Conservation (phyloP, 53 echinoderm and acorn worm genomes). For the Glandiceps talaboti region DNA sequence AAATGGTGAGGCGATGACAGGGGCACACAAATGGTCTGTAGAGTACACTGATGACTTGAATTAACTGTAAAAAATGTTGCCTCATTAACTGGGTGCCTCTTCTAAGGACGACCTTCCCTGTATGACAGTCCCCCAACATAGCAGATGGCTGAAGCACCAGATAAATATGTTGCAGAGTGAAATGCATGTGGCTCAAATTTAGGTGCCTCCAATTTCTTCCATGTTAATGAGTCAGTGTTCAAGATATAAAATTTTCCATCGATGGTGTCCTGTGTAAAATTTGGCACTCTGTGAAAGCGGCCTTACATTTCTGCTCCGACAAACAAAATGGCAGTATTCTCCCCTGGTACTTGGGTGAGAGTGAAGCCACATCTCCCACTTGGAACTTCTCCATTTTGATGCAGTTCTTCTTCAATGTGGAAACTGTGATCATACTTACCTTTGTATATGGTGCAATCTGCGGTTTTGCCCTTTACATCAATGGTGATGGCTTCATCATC, state of each 20-base stretch:
- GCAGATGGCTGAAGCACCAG: not conserved
- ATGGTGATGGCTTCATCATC: not conserved
- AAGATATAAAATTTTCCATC: not conserved
- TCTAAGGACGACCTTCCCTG: not conserved
- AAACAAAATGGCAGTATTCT: not conserved
- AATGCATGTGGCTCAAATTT: not conserved
- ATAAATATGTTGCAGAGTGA: not conserved
- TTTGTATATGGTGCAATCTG: not conserved
- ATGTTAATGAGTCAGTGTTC: not conserved
- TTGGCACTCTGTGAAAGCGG: not conserved
- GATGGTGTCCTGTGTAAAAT: not conserved
- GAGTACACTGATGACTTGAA: not conserved
- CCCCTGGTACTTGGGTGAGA: not conserved
- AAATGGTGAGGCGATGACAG: not conserved
- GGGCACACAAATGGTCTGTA: not conserved
- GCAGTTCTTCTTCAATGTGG: not conserved
- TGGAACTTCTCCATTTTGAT: not conserved
- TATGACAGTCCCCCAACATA: not conserved
- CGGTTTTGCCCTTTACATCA: not conserved
- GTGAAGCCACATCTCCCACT: not conserved
- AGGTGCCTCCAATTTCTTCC: not conserved
- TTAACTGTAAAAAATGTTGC: not conserved
- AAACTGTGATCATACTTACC: not conserved
- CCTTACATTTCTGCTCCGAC: not conserved
- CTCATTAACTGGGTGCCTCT: not conserved